phyloP scores from a whole-genome alignment of 2,797 vertebrate species.

The Dicrostonyx torquatus region DNA sequence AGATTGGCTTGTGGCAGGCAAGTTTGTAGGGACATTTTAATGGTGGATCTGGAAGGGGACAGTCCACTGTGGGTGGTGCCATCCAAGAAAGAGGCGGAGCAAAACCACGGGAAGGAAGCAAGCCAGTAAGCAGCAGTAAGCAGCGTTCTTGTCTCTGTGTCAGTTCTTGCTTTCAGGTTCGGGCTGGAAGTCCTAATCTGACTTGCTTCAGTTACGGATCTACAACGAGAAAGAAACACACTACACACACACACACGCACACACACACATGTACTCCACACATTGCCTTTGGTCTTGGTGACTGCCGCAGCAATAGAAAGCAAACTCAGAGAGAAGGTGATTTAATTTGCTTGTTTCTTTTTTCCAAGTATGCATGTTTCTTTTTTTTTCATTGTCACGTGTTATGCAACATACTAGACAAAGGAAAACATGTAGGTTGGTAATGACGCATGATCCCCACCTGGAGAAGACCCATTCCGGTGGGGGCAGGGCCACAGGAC shows the following conservation, averaged over 20 bases:
- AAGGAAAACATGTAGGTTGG: accelerated
- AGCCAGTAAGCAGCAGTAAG: neutral
- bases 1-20: neutral
- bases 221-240: neutral
- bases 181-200: neutral
- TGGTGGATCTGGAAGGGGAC: neutral
- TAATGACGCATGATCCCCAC: accelerated
- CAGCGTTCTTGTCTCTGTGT: neutral
- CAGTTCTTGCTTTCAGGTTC: neutral
- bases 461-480: neutral
- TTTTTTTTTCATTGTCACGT: neutral
- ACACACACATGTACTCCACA: neutral
- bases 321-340: neutral
- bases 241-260: too few species aligned
- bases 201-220: neutral
- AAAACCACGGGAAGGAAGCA: neutral
- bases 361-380: too few species aligned
- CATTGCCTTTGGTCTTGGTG: neutral
- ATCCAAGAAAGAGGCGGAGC: neutral
- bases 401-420: neutral
- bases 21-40: neutral
- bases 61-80: neutral
- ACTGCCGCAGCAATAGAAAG: too few species aligned
- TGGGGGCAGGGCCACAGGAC: neutral
- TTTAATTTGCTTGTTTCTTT: neutral